These are phyloP conservation scores for Dicranocentrus wangi DNA, from an alignment of 2,888 invertebrate genomes.

Conservation along the genomic window DNA sequence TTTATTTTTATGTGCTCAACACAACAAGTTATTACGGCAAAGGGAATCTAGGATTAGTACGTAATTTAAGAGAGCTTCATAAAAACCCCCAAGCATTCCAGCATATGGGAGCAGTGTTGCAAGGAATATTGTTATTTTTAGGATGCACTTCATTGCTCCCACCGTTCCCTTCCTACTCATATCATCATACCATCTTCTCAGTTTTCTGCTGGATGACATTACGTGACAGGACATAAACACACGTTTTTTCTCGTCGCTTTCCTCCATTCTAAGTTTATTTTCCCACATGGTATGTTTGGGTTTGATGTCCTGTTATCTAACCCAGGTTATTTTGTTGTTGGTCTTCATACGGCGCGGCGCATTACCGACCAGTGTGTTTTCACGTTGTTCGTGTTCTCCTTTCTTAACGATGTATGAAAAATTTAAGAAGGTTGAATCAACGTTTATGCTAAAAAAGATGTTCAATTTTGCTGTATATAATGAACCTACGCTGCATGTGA, in stretches of 20 bases:
- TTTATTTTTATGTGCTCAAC: slow-evolving; percentile 20
- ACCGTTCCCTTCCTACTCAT: background rate
- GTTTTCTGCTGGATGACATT: slow-evolving; percentile 19
- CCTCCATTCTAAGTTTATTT: slow-evolving; percentile 7
- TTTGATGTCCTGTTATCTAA: too few relatives aligned
- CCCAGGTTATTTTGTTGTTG: slow-evolving; percentile 8
- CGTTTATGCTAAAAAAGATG: too few relatives aligned
- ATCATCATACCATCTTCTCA: slow-evolving; percentile 5
- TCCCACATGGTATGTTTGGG: background rate
- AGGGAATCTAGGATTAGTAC: slow-evolving; percentile 4
- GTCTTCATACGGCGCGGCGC: too few relatives aligned
- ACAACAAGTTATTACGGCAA: slow-evolving; percentile 22
- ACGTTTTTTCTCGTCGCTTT: background rate
- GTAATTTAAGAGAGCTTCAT: slow-evolving; percentile 10
- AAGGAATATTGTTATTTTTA: slow-evolving; percentile 35
- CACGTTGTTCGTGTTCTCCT: too few relatives aligned
- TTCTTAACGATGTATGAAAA: too few relatives aligned
- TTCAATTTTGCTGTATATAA: too few relatives aligned
- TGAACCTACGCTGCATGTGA: too few relatives aligned
- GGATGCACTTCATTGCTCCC: slow-evolving; percentile 25
- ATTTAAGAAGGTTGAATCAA: too few relatives aligned
- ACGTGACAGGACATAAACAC: slow-evolving; percentile 22
- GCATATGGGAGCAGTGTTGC: slow-evolving; percentile 23
- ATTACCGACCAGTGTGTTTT: too few relatives aligned
- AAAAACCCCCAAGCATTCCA: slow-evolving; percentile 5